phyloP scores from a whole-genome alignment of 2,797 vertebrate genomes.

The Mastacembelus armatus region DNA sequence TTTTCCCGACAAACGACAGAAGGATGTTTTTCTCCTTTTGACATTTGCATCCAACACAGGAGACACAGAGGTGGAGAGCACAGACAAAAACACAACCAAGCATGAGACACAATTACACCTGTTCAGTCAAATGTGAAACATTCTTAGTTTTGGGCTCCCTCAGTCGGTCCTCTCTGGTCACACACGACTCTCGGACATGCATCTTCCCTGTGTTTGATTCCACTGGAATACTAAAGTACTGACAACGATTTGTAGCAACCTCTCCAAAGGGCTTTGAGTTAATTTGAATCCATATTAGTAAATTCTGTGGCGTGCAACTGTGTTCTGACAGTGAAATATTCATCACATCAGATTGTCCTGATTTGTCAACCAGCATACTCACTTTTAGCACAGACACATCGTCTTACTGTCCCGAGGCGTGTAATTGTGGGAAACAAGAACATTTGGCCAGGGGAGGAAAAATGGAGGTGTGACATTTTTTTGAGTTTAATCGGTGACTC shows the following conservation, averaged over 20 bases:
- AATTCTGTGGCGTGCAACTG: slow-evolving; percentile 19
- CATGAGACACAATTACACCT: slow-evolving; percentile 74
- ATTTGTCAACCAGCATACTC: slow-evolving; percentile 40
- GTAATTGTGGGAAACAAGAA: slow-evolving; percentile 11
- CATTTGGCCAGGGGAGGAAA: slow-evolving; percentile 19
- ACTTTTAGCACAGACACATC: slow-evolving; percentile 30
- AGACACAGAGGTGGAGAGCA: slow-evolving; percentile 28
- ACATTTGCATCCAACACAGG: slow-evolving; percentile 63
- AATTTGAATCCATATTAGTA: slow-evolving; percentile 47
- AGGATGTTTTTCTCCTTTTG: slow-evolving; percentile 52
- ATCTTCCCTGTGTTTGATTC: slow-evolving; percentile 43
- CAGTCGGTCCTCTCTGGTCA: slow-evolving; percentile 25
- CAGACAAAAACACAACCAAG: slow-evolving; percentile 52
- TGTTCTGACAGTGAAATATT: slow-evolving; percentile 46
- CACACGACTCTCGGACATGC: slow-evolving; percentile 28
- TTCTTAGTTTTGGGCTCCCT: slow-evolving; percentile 35
- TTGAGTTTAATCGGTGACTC: slow-evolving; percentile 27
- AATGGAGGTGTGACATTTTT: slow-evolving; percentile 28
- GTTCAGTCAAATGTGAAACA: slow-evolving; percentile 68
- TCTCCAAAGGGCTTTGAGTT: slow-evolving; percentile 45
- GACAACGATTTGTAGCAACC: slow-evolving; percentile 59
- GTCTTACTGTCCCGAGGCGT: slow-evolving; percentile 8
- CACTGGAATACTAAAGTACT: slow-evolving; percentile 45
- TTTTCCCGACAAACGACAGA: slow-evolving; percentile 39
- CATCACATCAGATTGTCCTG: slow-evolving; percentile 49